Evolutionary conservation across 1,140 invertebrate genomes (phyloP).

Genomic region (Zaprionus inermis): DNA sequence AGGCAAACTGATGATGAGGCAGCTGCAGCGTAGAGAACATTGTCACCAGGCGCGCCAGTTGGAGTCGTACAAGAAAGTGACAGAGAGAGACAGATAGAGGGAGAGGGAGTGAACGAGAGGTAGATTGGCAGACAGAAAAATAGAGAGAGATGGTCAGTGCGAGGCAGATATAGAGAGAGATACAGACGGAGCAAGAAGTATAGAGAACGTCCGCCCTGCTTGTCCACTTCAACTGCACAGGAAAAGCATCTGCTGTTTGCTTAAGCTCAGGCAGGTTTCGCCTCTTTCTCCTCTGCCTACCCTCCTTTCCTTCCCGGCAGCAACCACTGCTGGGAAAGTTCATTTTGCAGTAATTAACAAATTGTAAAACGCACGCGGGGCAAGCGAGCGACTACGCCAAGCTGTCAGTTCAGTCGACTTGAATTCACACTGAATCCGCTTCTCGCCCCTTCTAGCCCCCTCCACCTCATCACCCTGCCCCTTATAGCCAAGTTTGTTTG

Average conservation of each 20-base stretch:
- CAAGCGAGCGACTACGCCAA: constrained; percentile 23
- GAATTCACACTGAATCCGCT: constrained; percentile 5
- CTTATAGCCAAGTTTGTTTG: constrained; percentile 71
- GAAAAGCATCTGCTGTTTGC: constrained; percentile 69
- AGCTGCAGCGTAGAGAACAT: constrained; percentile 61
- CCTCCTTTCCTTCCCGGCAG: too few relatives aligned
- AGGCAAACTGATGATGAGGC: constrained; percentile 57
- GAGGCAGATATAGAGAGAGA: neutral
- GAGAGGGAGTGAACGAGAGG: neutral
- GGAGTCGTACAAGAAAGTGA: neutral
- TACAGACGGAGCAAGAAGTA: neutral
- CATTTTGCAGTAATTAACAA: constrained; percentile 82
- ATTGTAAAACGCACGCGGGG: constrained; percentile 67
- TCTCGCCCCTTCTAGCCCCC: constrained; percentile 9
- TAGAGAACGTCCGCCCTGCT: constrained; percentile 9
- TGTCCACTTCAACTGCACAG: constrained; percentile 41
- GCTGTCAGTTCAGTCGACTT: constrained; percentile 34
- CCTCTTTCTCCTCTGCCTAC: neutral
- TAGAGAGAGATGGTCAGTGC: neutral
- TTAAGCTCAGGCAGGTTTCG: constrained; percentile 25
- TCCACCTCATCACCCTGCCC: constrained; percentile 36
- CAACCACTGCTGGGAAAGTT: constrained; percentile 58
- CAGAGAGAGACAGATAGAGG: neutral
- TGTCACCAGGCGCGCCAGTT: constrained; percentile 45
- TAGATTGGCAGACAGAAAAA: too few relatives aligned